Percentiles rank a stretch among this genome's conserved stretches.
Conservation (phyloP, 2,797 vertebrate genomes). For the Serranus cabrilla region DNA sequence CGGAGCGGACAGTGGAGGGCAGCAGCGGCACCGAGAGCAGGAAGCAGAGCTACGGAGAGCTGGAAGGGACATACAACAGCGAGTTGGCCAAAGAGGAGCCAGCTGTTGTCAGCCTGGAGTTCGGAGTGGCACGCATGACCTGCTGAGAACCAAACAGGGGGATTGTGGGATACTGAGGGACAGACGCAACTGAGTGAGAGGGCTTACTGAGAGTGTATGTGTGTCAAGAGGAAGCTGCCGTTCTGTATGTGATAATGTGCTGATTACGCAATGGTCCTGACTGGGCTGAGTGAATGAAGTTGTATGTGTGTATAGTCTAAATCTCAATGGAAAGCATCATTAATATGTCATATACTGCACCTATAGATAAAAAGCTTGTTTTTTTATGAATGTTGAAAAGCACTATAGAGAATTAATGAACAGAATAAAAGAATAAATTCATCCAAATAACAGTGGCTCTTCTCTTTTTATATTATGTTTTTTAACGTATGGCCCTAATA, state of each 20-base stretch:
- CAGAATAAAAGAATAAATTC: conserved; percentile 75
- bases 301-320: conserved; percentile 74
- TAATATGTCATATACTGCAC: conserved; percentile 77
- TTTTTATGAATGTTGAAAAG: conserved; percentile 79
- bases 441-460: conserved; percentile 31
- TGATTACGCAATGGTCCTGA: conserved; percentile 61
- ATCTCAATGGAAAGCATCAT: conserved; percentile 74
- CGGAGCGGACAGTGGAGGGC: conserved; percentile 94
- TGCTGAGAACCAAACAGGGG: conserved; percentile 85
- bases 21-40: conserved; percentile 93
- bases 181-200: conserved; percentile 28
- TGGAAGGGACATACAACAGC: conserved; percentile 75
- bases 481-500: neutral
- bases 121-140: conserved; percentile 96
- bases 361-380: conserved; percentile 64
- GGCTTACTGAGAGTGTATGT: conserved; percentile 39
- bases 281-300: conserved; percentile 55
- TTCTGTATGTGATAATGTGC: conserved; percentile 54
- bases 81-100: conserved; percentile 90
- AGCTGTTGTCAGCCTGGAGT: conserved; percentile 94
- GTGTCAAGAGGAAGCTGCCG: conserved; percentile 27
- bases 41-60: conserved; percentile 92
- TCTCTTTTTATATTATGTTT: conserved; percentile 1
- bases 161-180: conserved; percentile 56
- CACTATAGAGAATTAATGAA: conserved; percentile 72